Evolutionary conservation across 2,888 invertebrate genomes (phyloP), one percentile per base, ranked within the genome.

Genomic region (Dendrolimus houi): DNA sequence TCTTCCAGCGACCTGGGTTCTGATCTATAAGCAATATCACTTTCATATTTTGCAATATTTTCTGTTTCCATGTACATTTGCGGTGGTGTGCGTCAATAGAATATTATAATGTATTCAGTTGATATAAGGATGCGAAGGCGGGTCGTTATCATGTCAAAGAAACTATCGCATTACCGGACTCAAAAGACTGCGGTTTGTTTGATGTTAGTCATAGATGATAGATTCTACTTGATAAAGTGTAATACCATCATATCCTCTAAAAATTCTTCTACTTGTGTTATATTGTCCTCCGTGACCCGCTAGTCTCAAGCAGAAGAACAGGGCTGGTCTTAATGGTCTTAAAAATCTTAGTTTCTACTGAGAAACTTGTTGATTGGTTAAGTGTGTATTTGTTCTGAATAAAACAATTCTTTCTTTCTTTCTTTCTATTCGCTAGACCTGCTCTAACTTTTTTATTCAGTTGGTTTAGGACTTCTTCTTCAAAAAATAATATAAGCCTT

Each of bases 141-240:
- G 74, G 70, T 87, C 85, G 87, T 88, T 88, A 87, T 83, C 88
- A 88, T 87, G 81, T 89, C 88, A 88, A 88, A 88, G 88, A 85
- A 87, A 84, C 87, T 87, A 87, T 88, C 86, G 79, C 71, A 77
- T 87, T 85, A 84, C 85, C 70, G 74, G 77, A 80, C 81, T 86
- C 87, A 87, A 87, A 78, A 87, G 86, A 77, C 77, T 72, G 77
- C 75, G 81, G 83, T 79, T 80, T 85, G 83, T 87, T 87, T 86
- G 85, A 88, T 82, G 78, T 81, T 72, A 68, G 70, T 69, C 75
- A 68, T 70, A 71, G 68, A 70, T 72, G 68, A 72, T 71, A 74
- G 69, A 72, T 74, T 65, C 67, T 68, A 65, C 69, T 73, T 74
- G 71, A 75, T 72, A 74, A 71, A 67, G 66, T 65, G 64, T 67